These are phyloP conservation scores for Ctenopoma kingsleyae DNA, from an alignment of 2,797 vertebrate genomes.

Conservation along the genomic window DNA sequence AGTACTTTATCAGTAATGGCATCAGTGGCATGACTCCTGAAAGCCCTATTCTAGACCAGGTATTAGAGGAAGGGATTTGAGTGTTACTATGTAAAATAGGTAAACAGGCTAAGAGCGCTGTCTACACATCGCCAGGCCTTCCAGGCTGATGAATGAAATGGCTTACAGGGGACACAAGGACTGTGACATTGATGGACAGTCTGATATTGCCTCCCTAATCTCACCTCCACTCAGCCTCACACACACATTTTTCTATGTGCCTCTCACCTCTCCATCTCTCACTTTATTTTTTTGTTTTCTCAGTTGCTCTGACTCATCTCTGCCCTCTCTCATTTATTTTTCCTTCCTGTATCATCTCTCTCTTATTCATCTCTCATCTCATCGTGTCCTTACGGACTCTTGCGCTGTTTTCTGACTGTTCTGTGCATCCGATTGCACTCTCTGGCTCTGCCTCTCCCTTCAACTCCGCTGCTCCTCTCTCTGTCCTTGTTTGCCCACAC, in stretches of 20 bases:
- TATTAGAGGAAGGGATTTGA: slow-evolving; percentile 45
- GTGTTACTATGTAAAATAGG: slow-evolving; percentile 51
- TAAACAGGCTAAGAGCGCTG: slow-evolving; percentile 48
- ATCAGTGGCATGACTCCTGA: slow-evolving; percentile 23
- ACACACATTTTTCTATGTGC: slow-evolving; percentile 26
- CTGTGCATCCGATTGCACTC: slow-evolving; percentile 9
- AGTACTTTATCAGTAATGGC: slow-evolving; percentile 12
- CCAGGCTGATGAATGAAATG: slow-evolving; percentile 74
- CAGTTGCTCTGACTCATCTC: slow-evolving; percentile 31
- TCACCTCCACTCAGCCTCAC: slow-evolving; percentile 55
- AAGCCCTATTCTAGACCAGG: slow-evolving; percentile 24
- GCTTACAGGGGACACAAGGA: slow-evolving; percentile 75
- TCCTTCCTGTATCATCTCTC: slow-evolving; percentile 20
- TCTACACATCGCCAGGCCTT: slow-evolving; percentile 45
- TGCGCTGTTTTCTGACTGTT: slow-evolving; percentile 32
- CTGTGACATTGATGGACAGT: slow-evolving; percentile 82
- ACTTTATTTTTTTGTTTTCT: slow-evolving; percentile 37
- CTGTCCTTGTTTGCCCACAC: slow-evolving; percentile 37
- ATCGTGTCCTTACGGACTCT: slow-evolving; percentile 23
- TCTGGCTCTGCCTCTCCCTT: slow-evolving; percentile 3
- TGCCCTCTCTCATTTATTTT: slow-evolving; percentile 20
- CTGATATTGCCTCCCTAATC: slow-evolving; percentile 80
- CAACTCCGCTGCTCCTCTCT: slow-evolving; percentile 20
- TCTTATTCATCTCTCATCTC: slow-evolving; percentile 16
- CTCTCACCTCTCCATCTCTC: slow-evolving; percentile 39